Percentiles rank a stretch among this genome's conserved stretches.
Evolutionary conservation across 2,797 vertebrate genomes (phyloP).

Genomic region (Monodelphis domestica): DNA sequence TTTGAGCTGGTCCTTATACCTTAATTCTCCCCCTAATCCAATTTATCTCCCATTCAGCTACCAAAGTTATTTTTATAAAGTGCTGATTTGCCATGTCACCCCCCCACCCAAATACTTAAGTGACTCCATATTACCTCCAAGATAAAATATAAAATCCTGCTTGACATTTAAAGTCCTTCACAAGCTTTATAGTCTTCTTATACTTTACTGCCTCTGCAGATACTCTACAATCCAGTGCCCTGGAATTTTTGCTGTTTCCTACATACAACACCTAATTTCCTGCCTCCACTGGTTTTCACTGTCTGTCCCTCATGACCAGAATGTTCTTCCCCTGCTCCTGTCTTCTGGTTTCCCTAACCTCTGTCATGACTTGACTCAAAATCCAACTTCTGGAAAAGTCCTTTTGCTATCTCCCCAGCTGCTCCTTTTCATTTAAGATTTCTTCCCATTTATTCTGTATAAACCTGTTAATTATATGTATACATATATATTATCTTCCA

Average conservation of each 20-base stretch:
- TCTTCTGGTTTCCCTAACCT: too few species aligned
- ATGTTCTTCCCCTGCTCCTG: neutral
- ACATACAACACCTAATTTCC: neutral
- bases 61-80: neutral
- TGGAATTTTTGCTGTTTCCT: neutral
- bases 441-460: neutral
- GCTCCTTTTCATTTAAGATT: neutral
- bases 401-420: neutral
- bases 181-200: neutral
- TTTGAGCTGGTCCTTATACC: neutral
- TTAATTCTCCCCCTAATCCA: neutral
- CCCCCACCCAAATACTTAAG: neutral
- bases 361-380: neutral
- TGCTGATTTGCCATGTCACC: neutral
- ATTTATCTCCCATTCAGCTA: neutral
- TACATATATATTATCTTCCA: neutral
- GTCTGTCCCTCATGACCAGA: neutral
- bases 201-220: neutral
- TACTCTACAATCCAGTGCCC: neutral
- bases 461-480: too few species aligned
- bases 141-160: neutral
- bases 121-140: neutral
- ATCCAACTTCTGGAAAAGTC: neutral
- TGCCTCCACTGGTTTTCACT: neutral
- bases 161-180: neutral